Evolutionary conservation across 2,888 invertebrate species (phyloP).

Genomic region (Perizoma flavofasciatum): DNA sequence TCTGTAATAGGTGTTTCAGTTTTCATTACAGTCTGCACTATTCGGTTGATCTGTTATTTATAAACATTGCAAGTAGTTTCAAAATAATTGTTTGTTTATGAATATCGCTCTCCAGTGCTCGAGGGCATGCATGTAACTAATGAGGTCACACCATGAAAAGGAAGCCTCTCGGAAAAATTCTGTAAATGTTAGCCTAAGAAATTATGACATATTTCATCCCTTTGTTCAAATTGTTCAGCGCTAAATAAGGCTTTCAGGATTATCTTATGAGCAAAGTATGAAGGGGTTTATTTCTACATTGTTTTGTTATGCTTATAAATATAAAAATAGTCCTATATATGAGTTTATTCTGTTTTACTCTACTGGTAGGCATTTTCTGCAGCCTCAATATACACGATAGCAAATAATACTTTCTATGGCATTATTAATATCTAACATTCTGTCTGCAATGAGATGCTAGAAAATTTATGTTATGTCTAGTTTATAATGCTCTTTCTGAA

Average conservation of each 20-base stretch:
- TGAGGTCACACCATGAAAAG: constrained; percentile 43
- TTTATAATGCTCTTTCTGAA: background rate
- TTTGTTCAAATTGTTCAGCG: background rate
- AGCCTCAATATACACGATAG: constrained; percentile 7
- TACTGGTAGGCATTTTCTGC: background rate
- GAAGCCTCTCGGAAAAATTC: constrained; percentile 23
- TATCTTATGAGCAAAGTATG: too few relatives aligned
- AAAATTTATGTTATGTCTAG: constrained; percentile 3
- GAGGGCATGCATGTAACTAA: constrained; percentile 39
- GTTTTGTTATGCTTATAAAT: too few relatives aligned
- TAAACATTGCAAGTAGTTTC: background rate
- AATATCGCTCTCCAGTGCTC: constrained; percentile 13
- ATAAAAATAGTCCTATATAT: too few relatives aligned
- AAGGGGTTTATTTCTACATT: background rate
- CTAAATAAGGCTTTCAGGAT: too few relatives aligned
- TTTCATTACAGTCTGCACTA: too few relatives aligned
- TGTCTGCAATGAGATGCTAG: constrained; percentile 2
- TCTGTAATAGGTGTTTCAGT: too few relatives aligned
- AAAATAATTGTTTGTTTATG: constrained; percentile 7
- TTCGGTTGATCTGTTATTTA: background rate
- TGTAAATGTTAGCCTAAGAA: constrained; percentile 16
- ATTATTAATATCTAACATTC: constrained; percentile 12
- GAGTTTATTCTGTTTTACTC: too few relatives aligned
- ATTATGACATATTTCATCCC: constrained; percentile 11
- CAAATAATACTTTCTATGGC: constrained; percentile 17